phyloP scores from a whole-genome alignment of 2,888 invertebrate species.

The Julus scanicus region DNA sequence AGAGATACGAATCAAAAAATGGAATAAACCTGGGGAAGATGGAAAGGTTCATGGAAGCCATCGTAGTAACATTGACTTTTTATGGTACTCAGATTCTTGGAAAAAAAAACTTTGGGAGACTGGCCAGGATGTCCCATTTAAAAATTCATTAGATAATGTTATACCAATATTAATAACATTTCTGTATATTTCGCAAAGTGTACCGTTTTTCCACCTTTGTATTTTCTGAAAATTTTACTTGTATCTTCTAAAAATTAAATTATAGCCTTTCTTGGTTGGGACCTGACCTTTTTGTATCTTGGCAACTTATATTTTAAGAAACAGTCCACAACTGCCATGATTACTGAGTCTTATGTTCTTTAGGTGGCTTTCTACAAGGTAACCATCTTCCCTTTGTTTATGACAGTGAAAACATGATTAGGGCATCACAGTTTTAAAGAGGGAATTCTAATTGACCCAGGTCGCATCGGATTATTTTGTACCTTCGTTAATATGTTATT shows the following conservation, averaged over 20 bases:
- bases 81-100: background rate
- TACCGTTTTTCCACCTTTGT: too few relatives aligned
- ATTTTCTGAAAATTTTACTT: too few relatives aligned
- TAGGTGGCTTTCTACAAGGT: background rate
- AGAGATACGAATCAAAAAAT: background rate
- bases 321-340: too few relatives aligned
- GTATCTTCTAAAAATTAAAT: too few relatives aligned
- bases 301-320: background rate
- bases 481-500: background rate
- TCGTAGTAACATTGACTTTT: background rate
- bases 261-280: too few relatives aligned
- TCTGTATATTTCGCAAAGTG: too few relatives aligned
- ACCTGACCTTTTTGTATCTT: too few relatives aligned
- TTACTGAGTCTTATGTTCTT: background rate
- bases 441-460: conserved; percentile 16
- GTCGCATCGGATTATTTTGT: background rate
- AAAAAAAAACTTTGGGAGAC: background rate
- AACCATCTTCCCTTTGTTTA: background rate
- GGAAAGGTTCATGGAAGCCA: background rate
- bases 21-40: background rate
- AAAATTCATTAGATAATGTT: too few relatives aligned
- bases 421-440: conserved; percentile 21
- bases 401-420: background rate
- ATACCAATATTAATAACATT: too few relatives aligned
- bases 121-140: too few relatives aligned